Conservation (phyloP, 1,140 invertebrate species). For the Psilanteris sp. region DNA sequence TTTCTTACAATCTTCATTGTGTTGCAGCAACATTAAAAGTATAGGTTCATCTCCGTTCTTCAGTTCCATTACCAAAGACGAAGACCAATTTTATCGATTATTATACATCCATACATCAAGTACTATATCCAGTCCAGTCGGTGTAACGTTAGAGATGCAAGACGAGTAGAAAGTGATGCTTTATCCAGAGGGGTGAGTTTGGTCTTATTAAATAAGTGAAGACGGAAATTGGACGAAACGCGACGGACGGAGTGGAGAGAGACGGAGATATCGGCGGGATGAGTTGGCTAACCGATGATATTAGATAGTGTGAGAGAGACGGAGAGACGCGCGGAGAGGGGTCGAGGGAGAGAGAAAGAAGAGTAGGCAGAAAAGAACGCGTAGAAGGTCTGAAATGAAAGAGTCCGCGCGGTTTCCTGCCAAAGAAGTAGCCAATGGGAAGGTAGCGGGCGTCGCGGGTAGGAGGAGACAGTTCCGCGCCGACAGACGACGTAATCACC, state of each 20-base stretch:
- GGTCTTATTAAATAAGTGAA: conserved; percentile 14
- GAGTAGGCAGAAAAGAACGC: conserved; percentile 37
- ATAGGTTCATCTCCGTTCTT: too few relatives aligned
- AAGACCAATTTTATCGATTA: too few relatives aligned
- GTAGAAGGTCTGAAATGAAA: conserved; percentile 28
- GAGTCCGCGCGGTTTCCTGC: conserved; percentile 56
- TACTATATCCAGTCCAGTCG: too few relatives aligned
- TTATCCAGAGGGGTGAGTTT: conserved; percentile 13
- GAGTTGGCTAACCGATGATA: conserved; percentile 9
- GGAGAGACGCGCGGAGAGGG: conserved; percentile 22
- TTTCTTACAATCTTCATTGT: too few relatives aligned
- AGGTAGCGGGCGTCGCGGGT: conserved; percentile 74
- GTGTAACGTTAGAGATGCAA: too few relatives aligned
- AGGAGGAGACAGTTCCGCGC: conserved; percentile 79
- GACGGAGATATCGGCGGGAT: conserved; percentile 6
- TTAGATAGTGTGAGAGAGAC: conserved; percentile 18
- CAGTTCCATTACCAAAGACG: too few relatives aligned
- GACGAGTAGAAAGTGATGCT: conserved; percentile 9
- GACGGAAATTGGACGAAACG: conserved; percentile 32
- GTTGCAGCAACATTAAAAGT: too few relatives aligned
- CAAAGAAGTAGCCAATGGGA: conserved; percentile 70
- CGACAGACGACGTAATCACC: conserved; percentile 79
- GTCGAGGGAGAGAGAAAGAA: conserved; percentile 26
- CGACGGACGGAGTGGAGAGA: conserved; percentile 17
- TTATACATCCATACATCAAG: too few relatives aligned